phyloP scores from a whole-genome alignment of 2,113 vertebrate species.

The Herpetotheres cachinnans region DNA sequence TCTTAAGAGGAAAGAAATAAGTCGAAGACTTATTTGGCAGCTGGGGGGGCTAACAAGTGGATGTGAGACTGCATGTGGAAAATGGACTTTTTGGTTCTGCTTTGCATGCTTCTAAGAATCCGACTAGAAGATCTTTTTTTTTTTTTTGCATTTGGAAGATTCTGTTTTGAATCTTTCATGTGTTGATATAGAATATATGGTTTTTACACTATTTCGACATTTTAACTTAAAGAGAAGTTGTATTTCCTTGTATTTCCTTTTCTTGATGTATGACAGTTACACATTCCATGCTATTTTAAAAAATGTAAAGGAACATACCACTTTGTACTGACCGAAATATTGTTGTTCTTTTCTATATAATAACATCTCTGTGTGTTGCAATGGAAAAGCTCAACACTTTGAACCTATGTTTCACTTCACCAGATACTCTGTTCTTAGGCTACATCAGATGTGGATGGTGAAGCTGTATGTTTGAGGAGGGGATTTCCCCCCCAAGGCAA shows the following conservation, averaged over 20 bases:
- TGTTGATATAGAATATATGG: not conserved
- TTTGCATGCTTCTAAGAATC: not conserved
- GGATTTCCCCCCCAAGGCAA: not conserved
- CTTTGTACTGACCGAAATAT: not conserved
- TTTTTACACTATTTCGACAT: not conserved
- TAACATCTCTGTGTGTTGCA: fast-evolving
- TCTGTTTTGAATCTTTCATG: not conserved
- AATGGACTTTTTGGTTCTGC: not conserved
- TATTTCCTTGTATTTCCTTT: not conserved
- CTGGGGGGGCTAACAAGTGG: not conserved
- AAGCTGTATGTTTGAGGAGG: not conserved
- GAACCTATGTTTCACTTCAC: not conserved
- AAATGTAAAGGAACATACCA: not conserved
- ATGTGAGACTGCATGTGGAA: not conserved
- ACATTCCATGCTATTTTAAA: not conserved
- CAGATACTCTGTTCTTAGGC: not conserved
- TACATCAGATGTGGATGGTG: not conserved
- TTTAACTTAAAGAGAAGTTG: not conserved
- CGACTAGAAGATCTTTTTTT: not conserved
- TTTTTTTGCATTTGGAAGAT: not conserved
- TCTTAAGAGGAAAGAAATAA: not conserved
- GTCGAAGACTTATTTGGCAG: not conserved
- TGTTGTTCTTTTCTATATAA: not conserved
- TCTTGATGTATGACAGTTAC: not conserved
- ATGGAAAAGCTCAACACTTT: not conserved